These are phyloP conservation scores for Drosophila picticornis DNA, from an alignment of 2,888 invertebrate species.

Conservation along the genomic window DNA sequence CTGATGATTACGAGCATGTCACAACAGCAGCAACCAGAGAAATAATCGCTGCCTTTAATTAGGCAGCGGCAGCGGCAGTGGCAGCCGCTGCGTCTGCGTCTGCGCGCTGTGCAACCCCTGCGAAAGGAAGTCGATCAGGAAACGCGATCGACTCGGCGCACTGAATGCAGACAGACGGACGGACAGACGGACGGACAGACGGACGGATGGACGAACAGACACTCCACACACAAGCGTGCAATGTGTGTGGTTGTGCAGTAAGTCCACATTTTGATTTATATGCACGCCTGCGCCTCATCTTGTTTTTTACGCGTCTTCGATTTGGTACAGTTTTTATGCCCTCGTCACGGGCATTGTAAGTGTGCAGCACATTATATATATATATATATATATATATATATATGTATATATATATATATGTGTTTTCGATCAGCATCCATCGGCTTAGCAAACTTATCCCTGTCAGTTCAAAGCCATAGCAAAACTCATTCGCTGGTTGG, in stretches of 20 bases:
- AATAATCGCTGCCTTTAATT: constrained; percentile 37
- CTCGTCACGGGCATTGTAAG: not conserved
- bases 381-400: not conserved
- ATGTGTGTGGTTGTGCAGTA: constrained; percentile 49
- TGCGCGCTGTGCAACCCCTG: constrained; percentile 53
- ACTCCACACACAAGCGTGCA: not conserved
- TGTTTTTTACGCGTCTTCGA: constrained; percentile 49
- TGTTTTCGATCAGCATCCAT: not conserved
- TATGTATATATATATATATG: not conserved
- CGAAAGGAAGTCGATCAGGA: constrained; percentile 46
- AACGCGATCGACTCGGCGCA: constrained; percentile 24
- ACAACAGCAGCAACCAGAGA: constrained; percentile 30
- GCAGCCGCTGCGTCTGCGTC: constrained; percentile 38
- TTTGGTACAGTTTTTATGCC: constrained; percentile 27
- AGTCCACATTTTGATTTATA: constrained; percentile 84
- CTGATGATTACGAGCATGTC: constrained; percentile 39
- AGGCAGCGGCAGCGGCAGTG: constrained; percentile 41
- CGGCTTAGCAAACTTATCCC: not conserved
- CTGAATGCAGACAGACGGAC: not conserved
- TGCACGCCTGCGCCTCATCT: constrained; percentile 82
- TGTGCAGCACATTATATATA: not conserved
- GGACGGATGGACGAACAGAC: not conserved
- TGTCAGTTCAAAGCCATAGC: not conserved
- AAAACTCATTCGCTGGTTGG: too few species aligned
- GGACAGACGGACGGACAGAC: not conserved